A percentile compares a stretch with the other conserved stretches of the same genome.
phyloP scores from a whole-genome alignment of 2,113 vertebrate genomes.

The Sula dactylatra region DNA sequence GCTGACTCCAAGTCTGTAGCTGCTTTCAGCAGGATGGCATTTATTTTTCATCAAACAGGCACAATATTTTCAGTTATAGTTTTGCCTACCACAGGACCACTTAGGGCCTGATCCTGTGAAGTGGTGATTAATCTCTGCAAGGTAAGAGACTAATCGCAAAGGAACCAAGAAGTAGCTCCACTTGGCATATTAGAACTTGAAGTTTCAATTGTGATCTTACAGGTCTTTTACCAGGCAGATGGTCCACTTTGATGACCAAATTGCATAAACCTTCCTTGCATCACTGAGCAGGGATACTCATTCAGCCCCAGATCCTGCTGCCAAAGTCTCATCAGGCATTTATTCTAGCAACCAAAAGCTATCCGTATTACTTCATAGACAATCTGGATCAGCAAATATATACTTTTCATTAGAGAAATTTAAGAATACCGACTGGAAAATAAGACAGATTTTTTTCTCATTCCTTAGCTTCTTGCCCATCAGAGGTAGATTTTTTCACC shows the following conservation, averaged over 20 bases:
- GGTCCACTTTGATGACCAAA: background rate
- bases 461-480: constrained; percentile 12
- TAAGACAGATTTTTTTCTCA: background rate
- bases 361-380: background rate
- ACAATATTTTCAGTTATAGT: background rate
- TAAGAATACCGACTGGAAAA: constrained; percentile 21
- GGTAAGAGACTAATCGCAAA: background rate
- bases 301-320: background rate
- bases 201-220: background rate
- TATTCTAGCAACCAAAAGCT: background rate
- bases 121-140: background rate
- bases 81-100: background rate
- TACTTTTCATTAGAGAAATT: background rate
- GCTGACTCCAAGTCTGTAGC: background rate
- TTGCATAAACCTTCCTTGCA: background rate
- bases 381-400: constrained; percentile 1
- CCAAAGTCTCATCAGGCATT: background rate
- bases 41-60: background rate
- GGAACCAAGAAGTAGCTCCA: background rate
- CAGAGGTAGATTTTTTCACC: background rate
- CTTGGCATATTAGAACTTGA: background rate
- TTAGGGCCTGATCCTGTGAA: background rate
- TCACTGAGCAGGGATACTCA: background rate
- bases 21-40: background rate
- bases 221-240: background rate